Percentiles rank a stretch among this genome's conserved stretches.
phyloP scores from a whole-genome alignment of 2,113 vertebrate genomes.

The Menidia beryllina region DNA sequence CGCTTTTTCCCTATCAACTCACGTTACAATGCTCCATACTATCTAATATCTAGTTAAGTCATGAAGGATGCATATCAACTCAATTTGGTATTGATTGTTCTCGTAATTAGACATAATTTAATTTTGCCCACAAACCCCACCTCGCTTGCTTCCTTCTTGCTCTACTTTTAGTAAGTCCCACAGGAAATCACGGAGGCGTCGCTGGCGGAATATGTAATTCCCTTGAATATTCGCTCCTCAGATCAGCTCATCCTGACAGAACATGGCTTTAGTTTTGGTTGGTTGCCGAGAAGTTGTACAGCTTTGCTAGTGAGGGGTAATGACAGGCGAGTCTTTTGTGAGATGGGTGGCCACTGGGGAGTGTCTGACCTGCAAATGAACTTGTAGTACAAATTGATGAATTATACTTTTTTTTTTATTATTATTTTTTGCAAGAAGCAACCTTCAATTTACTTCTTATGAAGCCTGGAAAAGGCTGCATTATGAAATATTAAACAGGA shows the following conservation, averaged over 20 bases:
- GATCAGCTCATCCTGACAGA: constrained; percentile 30
- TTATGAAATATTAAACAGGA: constrained; percentile 22
- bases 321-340: constrained; percentile 23
- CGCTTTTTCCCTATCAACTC: constrained; percentile 63
- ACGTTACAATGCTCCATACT: constrained; percentile 35
- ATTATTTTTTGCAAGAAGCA: constrained; percentile 8
- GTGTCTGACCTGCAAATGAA: constrained; percentile 58
- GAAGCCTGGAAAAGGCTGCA: neutral
- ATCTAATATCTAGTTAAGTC: constrained; percentile 73
- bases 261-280: constrained; percentile 28
- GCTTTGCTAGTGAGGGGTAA: constrained; percentile 17
- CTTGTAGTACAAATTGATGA: constrained; percentile 7
- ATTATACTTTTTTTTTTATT: constrained; percentile 13
- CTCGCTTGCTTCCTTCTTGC: constrained; percentile 31
- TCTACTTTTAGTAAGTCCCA: constrained; percentile 52
- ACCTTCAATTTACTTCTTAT: constrained; percentile 14
- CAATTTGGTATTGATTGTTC: constrained; percentile 72
- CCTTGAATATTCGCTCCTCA: constrained; percentile 53
- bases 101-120: constrained; percentile 74
- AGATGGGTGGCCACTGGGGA: constrained; percentile 39
- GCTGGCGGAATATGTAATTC: constrained; percentile 62
- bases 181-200: constrained; percentile 65
- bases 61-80: constrained; percentile 72
- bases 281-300: constrained; percentile 13
- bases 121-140: constrained; percentile 51